Evolutionary conservation across 1,140 invertebrate species (phyloP).

Genomic region (Stegodyphus mimosarum): DNA sequence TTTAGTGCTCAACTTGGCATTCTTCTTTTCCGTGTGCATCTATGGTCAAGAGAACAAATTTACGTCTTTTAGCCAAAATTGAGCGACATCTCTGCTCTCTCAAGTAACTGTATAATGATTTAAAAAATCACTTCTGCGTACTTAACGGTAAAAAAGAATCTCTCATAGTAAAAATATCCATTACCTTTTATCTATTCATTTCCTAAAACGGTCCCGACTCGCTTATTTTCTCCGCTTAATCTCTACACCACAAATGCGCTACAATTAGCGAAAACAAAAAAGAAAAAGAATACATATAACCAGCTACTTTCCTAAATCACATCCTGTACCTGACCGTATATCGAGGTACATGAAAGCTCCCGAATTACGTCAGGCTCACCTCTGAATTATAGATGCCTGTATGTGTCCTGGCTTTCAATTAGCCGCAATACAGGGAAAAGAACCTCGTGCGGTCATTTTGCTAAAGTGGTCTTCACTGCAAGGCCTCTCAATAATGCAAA

Average conservation of each 20-base stretch:
- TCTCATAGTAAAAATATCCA: constrained; percentile 17
- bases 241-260: constrained; percentile 13
- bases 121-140: not conserved
- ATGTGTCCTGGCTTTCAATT: constrained; percentile 20
- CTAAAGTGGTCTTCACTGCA: constrained; percentile 36
- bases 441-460: not conserved
- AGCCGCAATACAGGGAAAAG: not conserved
- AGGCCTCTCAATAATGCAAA: constrained; percentile 29
- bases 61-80: too few relatives aligned
- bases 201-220: constrained; percentile 9
- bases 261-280: constrained; percentile 14
- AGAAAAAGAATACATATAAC: not conserved
- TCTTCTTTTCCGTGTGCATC: too few relatives aligned
- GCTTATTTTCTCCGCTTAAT: constrained; percentile 14
- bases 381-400: constrained; percentile 15
- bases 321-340: constrained; percentile 1
- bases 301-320: constrained; percentile 22
- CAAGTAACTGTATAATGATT: too few relatives aligned
- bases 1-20: too few relatives aligned
- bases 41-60: too few relatives aligned
- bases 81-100: too few relatives aligned
- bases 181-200: constrained; percentile 27
- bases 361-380: constrained; percentile 10
- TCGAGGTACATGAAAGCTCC: not conserved
- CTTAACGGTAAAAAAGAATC: constrained; percentile 9